Base-by-base conservation (phyloP, 2,888 invertebrate genomes). In the Dorcus hopei region DNA sequence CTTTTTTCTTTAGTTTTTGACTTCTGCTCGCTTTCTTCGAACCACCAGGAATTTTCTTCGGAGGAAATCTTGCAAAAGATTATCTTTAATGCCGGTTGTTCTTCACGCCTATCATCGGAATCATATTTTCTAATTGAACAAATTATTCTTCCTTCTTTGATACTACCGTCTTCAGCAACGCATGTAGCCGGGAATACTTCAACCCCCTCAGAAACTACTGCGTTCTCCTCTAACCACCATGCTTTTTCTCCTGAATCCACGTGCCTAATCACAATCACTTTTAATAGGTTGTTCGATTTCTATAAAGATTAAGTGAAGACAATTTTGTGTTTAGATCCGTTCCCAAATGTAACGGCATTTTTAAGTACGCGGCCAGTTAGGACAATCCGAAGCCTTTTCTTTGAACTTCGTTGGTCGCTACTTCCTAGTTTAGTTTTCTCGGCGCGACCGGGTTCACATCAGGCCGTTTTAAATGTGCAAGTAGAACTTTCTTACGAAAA, bases 201-300 rank as follows among this genome's bases (percentile, higher is more conserved):
- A 41, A 87, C 77, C 3, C 86, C 87, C 72, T 86, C 87, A 9
- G 89, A 88, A 57, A 87, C 82, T 73, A 87, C 85, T 9, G 85
- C 83, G 65, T 80, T 82, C 71, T 87, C 87, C 65, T 88, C 87
- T 61, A 87, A 76, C 88, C 89, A 88, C 88, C 88, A 88, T 0
- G 88, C 83, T 48, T 82, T 83, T 71, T 88, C 88, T 0, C 86
- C 87, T 26, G 85, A 85, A 42, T 90, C 88, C 19, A 86, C 79
- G 19, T 81, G 82, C 49, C 82, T 78, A 19, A 19, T 19, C 3
- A 19, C 14, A 54, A 86, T 82, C 23, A 56, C 19, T 26, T 56
- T 57, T 5, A 54, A 41, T 14, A 14, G 14, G 14, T 14, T 14
- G 14, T 14, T 14, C 14, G 14, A 1, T 14, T 14, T 14, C 14